Percentiles rank a stretch among this genome's conserved stretches.
Evolutionary conservation across 2,797 vertebrate genomes (phyloP).

Genomic region (Cottoperca gobio): DNA sequence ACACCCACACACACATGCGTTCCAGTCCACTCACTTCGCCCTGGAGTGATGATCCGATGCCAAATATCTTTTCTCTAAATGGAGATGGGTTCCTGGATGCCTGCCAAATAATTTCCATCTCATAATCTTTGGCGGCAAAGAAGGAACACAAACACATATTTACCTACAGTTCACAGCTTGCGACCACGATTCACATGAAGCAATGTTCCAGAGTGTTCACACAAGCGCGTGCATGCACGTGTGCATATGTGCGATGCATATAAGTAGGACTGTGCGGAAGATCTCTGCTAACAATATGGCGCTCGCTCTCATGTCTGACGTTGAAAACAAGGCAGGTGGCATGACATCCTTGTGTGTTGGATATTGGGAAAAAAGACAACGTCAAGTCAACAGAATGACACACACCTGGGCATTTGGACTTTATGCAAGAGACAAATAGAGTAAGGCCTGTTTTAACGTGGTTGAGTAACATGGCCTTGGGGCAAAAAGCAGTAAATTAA

Average conservation of each 20-base stretch:
- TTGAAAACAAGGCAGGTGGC: slow-evolving; percentile 59
- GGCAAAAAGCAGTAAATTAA: slow-evolving; percentile 75
- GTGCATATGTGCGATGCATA: slow-evolving; percentile 43
- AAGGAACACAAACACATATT: slow-evolving; percentile 82
- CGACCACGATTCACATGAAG: slow-evolving; percentile 73
- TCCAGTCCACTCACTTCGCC: slow-evolving; percentile 76
- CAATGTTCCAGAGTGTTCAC: slow-evolving; percentile 59
- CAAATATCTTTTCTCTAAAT: slow-evolving; percentile 82
- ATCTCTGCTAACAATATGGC: slow-evolving; percentile 53
- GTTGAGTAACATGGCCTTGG: slow-evolving; percentile 75
- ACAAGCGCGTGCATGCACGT: slow-evolving; percentile 29
- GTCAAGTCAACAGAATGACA: slow-evolving; percentile 46
- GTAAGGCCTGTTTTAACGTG: slow-evolving; percentile 71
- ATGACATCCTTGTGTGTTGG: background rate
- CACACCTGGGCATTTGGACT: slow-evolving; percentile 72
- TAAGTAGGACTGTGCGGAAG: slow-evolving; percentile 40
- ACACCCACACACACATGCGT: slow-evolving; percentile 51
- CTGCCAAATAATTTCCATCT: slow-evolving; percentile 84
- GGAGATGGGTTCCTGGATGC: slow-evolving; percentile 76
- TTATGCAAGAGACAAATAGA: slow-evolving; percentile 38
- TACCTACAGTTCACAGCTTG: slow-evolving; percentile 84
- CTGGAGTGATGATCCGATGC: slow-evolving; percentile 77
- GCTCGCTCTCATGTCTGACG: slow-evolving; percentile 35
- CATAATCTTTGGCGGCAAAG: slow-evolving; percentile 80
- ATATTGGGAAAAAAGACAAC: background rate